These are phyloP conservation scores for Hypothenemus hampei DNA, from an alignment of 1,140 invertebrate species.

Conservation along the genomic window DNA sequence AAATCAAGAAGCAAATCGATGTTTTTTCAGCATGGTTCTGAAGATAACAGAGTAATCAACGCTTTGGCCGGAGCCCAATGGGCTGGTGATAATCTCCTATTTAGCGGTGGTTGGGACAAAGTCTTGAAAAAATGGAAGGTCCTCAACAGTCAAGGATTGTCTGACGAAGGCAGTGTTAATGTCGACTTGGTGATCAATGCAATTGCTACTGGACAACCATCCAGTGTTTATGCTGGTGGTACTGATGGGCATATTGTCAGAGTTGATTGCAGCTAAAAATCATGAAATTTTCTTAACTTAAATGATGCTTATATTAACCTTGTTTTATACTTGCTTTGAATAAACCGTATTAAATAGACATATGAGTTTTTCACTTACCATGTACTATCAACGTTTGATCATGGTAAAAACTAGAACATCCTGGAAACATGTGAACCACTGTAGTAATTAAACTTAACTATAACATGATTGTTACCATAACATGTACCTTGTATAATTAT, in stretches of 20 bases:
- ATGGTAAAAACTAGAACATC: too few species aligned
- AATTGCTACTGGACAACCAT: conserved; percentile 39
- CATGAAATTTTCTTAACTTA: too few species aligned
- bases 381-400: too few species aligned
- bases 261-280: conserved; percentile 20
- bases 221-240: conserved; percentile 43
- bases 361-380: too few species aligned
- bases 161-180: conserved; percentile 31
- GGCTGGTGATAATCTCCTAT: conserved; percentile 38
- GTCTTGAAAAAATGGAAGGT: conserved; percentile 47
- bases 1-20: background rate
- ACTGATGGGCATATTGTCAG: conserved; percentile 43
- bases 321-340: too few species aligned
- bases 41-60: conserved; percentile 47
- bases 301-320: too few species aligned
- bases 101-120: conserved; percentile 48
- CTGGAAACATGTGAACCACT: too few species aligned
- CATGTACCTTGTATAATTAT: too few species aligned
- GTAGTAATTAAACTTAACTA: too few species aligned
- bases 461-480: too few species aligned
- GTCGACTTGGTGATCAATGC: conserved; percentile 44
- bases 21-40: conserved; percentile 39
- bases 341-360: too few species aligned
- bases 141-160: conserved; percentile 29
- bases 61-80: conserved; percentile 36